These are phyloP conservation scores for Malacoctenus gilli DNA, from an alignment of 2,797 vertebrate species.

Conservation along the genomic window DNA sequence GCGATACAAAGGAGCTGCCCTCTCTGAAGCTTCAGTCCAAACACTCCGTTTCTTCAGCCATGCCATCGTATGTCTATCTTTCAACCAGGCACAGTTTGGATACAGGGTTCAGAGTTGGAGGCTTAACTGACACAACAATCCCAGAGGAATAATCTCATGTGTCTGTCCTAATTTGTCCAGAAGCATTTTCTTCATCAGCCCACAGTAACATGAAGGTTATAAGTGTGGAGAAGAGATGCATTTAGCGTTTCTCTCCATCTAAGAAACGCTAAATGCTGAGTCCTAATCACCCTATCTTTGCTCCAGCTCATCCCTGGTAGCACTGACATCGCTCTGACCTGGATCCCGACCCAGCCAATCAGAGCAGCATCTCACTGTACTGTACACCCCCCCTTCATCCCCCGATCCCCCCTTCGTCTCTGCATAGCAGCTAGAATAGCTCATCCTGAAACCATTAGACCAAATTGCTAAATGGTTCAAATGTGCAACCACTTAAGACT, in stretches of 20 bases:
- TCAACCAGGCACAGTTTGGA: neutral
- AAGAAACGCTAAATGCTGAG: conserved; percentile 43
- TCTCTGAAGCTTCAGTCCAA: conserved; percentile 38
- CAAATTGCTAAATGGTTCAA: conserved; percentile 82
- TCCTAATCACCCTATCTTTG: conserved; percentile 43
- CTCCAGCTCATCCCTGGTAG: conserved; percentile 50
- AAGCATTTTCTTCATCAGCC: conserved; percentile 9
- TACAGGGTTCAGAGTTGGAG: neutral
- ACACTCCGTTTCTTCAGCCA: too few species aligned
- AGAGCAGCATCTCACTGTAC: conserved; percentile 46
- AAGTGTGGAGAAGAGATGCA: conserved; percentile 23
- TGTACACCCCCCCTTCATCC: conserved; percentile 47
- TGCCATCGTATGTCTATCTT: neutral
- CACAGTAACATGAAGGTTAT: conserved; percentile 12
- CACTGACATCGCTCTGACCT: conserved; percentile 50
- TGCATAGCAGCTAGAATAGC: conserved; percentile 63
- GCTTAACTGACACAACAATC: neutral
- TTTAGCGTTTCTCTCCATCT: conserved; percentile 16
- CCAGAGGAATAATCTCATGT: neutral
- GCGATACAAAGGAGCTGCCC: conserved; percentile 21
- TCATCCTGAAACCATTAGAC: conserved; percentile 82
- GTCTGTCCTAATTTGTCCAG: conserved; percentile 11
- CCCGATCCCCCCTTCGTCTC: conserved; percentile 44
- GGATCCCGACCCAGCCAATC: conserved; percentile 55
- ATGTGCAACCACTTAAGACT: conserved; percentile 81